Percentiles rank a stretch among this genome's conserved stretches.
Conservation (phyloP, 2,113 vertebrate species). For the Aleadryas rufinucha region DNA sequence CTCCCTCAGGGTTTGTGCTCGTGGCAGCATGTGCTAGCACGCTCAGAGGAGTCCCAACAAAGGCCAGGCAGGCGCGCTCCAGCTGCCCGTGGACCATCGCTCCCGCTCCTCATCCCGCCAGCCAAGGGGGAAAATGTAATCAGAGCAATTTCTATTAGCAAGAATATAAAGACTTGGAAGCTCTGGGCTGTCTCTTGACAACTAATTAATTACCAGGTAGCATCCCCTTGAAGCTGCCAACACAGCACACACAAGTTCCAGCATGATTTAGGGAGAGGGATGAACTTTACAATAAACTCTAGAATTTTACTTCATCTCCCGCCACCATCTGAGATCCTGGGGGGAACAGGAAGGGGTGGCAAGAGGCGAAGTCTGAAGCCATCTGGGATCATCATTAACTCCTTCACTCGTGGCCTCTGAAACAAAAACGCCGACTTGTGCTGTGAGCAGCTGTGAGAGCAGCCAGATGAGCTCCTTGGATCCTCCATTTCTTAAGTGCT, state of each 20-base stretch:
- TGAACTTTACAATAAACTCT: constrained; percentile 61
- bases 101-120: constrained; percentile 19
- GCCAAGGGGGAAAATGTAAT: constrained; percentile 42
- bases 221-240: constrained; percentile 64
- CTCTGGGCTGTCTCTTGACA: constrained; percentile 63
- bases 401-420: not conserved
- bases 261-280: constrained; percentile 37
- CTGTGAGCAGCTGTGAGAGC: not conserved
- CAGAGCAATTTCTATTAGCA: constrained; percentile 60
- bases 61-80: constrained; percentile 28
- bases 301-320: constrained; percentile 61
- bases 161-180: constrained; percentile 58
- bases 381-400: constrained; percentile 65
- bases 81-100: constrained; percentile 41
- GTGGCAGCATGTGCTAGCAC: not conserved
- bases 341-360: constrained; percentile 48
- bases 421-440: not conserved
- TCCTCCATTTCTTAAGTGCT: not conserved
- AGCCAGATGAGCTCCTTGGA: not conserved
- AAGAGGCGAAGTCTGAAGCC: constrained; percentile 33
- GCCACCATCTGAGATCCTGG: constrained; percentile 54
- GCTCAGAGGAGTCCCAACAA: not conserved
- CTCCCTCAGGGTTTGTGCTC: not conserved
- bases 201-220: constrained; percentile 70
- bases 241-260: constrained; percentile 56